Base-by-base conservation (phyloP, 2,888 invertebrate genomes). In the Melipona bicolor region DNA sequence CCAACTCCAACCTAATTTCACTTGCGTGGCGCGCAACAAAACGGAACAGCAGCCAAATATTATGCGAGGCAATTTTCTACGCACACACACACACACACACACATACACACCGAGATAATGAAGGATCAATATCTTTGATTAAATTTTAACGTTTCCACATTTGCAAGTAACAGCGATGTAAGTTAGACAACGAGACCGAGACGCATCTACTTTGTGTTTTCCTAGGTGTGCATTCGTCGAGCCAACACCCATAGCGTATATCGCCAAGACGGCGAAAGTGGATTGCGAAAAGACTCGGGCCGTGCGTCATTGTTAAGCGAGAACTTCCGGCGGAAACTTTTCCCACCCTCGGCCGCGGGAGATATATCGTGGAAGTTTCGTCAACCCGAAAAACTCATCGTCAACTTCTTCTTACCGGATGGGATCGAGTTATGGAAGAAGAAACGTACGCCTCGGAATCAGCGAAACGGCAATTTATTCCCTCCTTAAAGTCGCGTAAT, bases 281-380 rank as follows among this genome's bases (percentile, higher is more conserved):
- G 73, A 84, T 61, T 32, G 64, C 49, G 64, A 21, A 27, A 77
- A 81, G 69, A 86, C 79, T 83, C 81, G 64, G 43, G 71, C 49
- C 83, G 87, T 88, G 83, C 72, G 83, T 87, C 87, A 86, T 88
- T 68, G 87, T 87, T 87, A 87, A 83, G 79, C 81, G 85, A 77
- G 70, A 83, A 80, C 81, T 88, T 81, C 79, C 88, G 81, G 77
- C 81, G 50, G 75, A 77, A 86, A 83, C 83, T 85, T 85, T 74
- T 61, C 79, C 71, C 6, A 50, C 24, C 64, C 52, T 17, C 11
- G 24, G 54, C 43, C 68, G 59, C 17, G 6, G 19, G 80, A 81
- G 79, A 87, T 87, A 87, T 87, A 87, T 87, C 76, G 88, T 69
- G 73, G 49, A 87, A 87, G 85, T 87, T 87, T 85, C 71, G 88